Percentiles rank a stretch among this genome's conserved stretches.
Conservation (phyloP, 2,113 vertebrate species). For the Lagopus muta region DNA sequence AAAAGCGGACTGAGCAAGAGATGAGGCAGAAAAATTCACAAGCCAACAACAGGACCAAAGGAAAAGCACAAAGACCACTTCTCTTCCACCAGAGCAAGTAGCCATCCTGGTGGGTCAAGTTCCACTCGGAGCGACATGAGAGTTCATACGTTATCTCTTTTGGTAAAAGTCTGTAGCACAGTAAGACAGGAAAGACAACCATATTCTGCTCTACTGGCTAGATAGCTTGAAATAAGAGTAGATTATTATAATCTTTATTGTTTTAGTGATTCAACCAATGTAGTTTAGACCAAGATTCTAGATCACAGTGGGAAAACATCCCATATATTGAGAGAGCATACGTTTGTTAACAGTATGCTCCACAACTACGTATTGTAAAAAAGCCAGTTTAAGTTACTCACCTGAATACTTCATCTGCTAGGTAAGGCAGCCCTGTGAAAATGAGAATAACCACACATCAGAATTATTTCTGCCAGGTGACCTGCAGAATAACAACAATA, state of each 20-base stretch:
- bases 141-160: background rate
- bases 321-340: background rate
- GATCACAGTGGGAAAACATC: background rate
- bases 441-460: background rate
- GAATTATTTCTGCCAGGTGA: background rate
- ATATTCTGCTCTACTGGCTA: background rate
- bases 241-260: background rate
- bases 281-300: background rate
- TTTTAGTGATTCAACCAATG: background rate
- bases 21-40: background rate
- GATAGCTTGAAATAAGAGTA: background rate
- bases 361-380: background rate
- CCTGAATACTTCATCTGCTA: background rate
- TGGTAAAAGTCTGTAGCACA: background rate
- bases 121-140: background rate
- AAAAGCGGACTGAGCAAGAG: background rate
- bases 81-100: background rate
- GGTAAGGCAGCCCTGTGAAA: background rate
- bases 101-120: background rate
- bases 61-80: background rate
- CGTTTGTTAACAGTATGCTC: background rate
- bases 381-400: background rate
- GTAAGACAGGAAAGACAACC: background rate
- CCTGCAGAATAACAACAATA: background rate
- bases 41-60: background rate